phyloP scores from a whole-genome alignment of 2,888 invertebrate genomes.

The Hipparchia semele region DNA sequence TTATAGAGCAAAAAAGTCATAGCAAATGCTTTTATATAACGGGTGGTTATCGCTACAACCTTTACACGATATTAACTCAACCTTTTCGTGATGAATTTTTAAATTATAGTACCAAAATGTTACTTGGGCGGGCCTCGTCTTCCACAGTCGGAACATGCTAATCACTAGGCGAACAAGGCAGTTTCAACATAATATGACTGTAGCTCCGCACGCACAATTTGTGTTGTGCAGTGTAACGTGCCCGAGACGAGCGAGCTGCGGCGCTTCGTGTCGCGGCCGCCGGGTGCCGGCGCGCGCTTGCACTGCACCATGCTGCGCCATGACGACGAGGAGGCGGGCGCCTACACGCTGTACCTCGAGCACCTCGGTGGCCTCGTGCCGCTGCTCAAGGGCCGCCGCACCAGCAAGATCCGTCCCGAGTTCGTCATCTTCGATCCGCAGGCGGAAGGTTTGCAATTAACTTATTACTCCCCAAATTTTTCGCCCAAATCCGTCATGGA shows the following conservation, averaged over 20 bases:
- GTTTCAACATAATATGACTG: too few relatives aligned
- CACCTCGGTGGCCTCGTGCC: slow-evolving; percentile 98
- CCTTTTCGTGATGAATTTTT: too few relatives aligned
- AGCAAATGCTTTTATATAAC: too few relatives aligned
- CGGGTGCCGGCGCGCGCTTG: slow-evolving; percentile 90
- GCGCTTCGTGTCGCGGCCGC: slow-evolving; percentile 97
- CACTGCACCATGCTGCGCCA: slow-evolving; percentile 99
- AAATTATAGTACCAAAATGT: too few relatives aligned
- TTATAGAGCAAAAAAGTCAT: too few relatives aligned
- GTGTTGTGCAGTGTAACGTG: slow-evolving; percentile 91
- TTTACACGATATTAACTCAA: too few relatives aligned
- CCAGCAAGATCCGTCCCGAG: slow-evolving; percentile 98
- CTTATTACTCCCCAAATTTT: not conserved
- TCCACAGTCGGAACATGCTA: too few relatives aligned
- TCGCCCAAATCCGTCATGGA: too few relatives aligned
- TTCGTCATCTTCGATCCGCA: slow-evolving; percentile 98
- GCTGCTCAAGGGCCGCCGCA: slow-evolving; percentile 96
- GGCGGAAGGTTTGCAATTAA: slow-evolving; percentile 84
- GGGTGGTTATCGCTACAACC: too few relatives aligned
- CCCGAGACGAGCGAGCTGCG: slow-evolving; percentile 94
- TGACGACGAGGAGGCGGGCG: slow-evolving; percentile 91
- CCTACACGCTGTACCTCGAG: slow-evolving; percentile 95
- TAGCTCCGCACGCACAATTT: not conserved
- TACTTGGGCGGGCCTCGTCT: too few relatives aligned
- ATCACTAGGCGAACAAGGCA: too few relatives aligned